Conservation (phyloP, 2,797 vertebrate genomes). For the Melanogrammus aeglefinus region DNA sequence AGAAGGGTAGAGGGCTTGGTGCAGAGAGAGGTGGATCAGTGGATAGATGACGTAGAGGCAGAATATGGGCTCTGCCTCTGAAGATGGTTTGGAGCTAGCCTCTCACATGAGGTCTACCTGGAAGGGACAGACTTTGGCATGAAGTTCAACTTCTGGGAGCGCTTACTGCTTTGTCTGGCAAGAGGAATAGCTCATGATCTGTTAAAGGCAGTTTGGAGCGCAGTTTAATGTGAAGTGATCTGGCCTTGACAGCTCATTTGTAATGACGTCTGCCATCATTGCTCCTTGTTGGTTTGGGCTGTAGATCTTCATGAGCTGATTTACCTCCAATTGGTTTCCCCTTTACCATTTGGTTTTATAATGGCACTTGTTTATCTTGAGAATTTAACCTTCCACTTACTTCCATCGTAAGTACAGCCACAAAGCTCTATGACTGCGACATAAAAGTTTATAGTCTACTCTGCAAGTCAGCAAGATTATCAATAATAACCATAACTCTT, state of each 20-base stretch:
- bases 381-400: background rate
- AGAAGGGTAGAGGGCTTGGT: background rate
- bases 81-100: background rate
- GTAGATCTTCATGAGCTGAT: background rate
- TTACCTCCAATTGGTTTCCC: background rate
- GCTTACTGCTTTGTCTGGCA: background rate
- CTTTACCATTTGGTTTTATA: background rate
- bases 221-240: background rate
- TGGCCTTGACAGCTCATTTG: constrained; percentile 1
- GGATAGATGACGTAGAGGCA: background rate
- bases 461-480: background rate
- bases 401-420: background rate
- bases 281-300: background rate
- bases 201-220: background rate
- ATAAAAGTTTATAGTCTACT: constrained; percentile 4
- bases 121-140: background rate
- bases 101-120: constrained; percentile 5
- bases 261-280: background rate
- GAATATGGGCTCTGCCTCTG: background rate
- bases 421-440: background rate
- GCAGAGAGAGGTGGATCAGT: background rate
- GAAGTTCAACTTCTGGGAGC: background rate
- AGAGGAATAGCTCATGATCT: background rate
- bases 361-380: background rate
- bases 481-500: background rate